phyloP scores from a whole-genome alignment of 2,797 vertebrate genomes.

The Galaxias olidus region DNA sequence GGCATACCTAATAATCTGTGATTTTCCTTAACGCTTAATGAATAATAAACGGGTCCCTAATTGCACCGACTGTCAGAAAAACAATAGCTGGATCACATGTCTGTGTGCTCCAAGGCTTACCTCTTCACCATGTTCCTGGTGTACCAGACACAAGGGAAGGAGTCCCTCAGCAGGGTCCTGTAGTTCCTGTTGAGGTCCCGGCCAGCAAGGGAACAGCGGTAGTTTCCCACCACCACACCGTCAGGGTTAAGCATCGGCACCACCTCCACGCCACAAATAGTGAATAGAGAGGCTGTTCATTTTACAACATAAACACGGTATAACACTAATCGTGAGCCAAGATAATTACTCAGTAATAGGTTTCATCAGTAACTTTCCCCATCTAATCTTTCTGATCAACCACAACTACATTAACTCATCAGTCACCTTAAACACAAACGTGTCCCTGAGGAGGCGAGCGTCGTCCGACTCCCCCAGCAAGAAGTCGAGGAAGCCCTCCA shows the following conservation, averaged over 20 bases:
- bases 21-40: too few relatives aligned
- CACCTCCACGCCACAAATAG: slow-evolving; percentile 60
- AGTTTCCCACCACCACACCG: slow-evolving; percentile 92
- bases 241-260: slow-evolving; percentile 96
- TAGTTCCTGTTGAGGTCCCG: slow-evolving; percentile 91
- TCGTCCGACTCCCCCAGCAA: slow-evolving; percentile 83
- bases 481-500: slow-evolving; percentile 90
- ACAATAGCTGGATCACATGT: background rate
- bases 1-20: too few relatives aligned
- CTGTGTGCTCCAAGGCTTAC: slow-evolving; percentile 60
- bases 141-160: slow-evolving; percentile 88
- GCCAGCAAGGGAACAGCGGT: slow-evolving; percentile 89
- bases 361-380: background rate
- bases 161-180: slow-evolving; percentile 71
- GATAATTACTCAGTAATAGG: background rate
- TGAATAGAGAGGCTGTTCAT: background rate
- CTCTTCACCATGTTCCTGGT: slow-evolving; percentile 87
- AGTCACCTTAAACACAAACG: slow-evolving; percentile 88
- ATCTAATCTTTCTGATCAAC: too few relatives aligned
- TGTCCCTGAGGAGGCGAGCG: slow-evolving; percentile 82
- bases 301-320: too few relatives aligned
- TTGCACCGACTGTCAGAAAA: background rate
- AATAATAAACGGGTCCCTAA: too few relatives aligned
- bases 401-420: background rate
- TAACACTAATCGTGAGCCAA: too few relatives aligned